phyloP scores from a whole-genome alignment of 2,888 invertebrate genomes.

The Siphlonurus alternatus region DNA sequence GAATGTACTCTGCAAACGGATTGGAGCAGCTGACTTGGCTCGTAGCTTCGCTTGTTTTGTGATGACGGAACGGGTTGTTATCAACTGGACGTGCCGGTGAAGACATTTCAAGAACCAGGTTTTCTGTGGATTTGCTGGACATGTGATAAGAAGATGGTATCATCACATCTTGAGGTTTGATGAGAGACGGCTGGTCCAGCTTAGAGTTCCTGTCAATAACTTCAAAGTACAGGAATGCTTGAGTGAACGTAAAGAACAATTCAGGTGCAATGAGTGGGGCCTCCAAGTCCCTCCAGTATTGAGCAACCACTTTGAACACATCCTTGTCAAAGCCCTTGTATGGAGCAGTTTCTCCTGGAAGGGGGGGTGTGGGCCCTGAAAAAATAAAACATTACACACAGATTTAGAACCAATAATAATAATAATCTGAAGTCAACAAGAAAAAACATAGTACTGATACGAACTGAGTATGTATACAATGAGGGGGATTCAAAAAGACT shows the following conservation, averaged over 20 bases:
- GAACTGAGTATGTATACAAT: too few species aligned
- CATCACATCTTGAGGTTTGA: not conserved
- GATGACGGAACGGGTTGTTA: not conserved
- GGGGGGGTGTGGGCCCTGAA: too few species aligned
- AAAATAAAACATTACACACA: too few species aligned
- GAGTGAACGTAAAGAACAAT: slow-evolving; percentile 24
- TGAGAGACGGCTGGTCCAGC: not conserved
- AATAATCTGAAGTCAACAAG: too few species aligned
- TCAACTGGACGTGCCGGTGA: not conserved
- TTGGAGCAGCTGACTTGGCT: not conserved
- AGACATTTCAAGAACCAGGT: slow-evolving; percentile 3
- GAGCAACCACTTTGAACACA: slow-evolving; percentile 29
- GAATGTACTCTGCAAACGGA: not conserved
- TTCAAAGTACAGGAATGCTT: slow-evolving; percentile 21
- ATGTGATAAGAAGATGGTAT: too few species aligned
- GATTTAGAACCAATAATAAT: too few species aligned
- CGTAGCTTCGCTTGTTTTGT: not conserved
- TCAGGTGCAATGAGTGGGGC: slow-evolving; percentile 25
- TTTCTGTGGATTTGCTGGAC: slow-evolving; percentile 6
- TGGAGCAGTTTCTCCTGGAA: too few species aligned
- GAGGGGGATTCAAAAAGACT: too few species aligned
- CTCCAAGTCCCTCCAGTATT: slow-evolving; percentile 26
- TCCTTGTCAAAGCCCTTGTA: slow-evolving; percentile 31
- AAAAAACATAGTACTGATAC: too few species aligned
- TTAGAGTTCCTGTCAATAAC: slow-evolving; percentile 2